Percentiles rank a stretch among this genome's conserved stretches.
phyloP scores from a whole-genome alignment of 2,888 invertebrate species.

The Selenia dentaria region DNA sequence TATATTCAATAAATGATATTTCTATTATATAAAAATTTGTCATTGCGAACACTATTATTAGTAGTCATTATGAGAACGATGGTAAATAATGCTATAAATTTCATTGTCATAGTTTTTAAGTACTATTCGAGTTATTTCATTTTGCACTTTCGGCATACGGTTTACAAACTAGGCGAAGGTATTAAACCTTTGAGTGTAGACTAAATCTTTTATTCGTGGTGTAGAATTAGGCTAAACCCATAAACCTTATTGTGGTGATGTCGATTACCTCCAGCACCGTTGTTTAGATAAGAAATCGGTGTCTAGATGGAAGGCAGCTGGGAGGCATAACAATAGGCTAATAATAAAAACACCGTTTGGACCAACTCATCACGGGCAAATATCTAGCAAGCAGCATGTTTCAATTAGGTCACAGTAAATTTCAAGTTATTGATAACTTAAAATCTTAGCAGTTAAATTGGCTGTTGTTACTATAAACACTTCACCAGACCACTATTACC shows the following conservation, averaged over 20 bases:
- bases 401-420: conserved; percentile 8
- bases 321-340: conserved; percentile 32
- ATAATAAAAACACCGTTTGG: conserved; percentile 22
- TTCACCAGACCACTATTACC: too few species aligned
- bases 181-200: conserved; percentile 68
- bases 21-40: conserved; percentile 80
- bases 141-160: conserved; percentile 80
- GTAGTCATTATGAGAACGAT: conserved; percentile 77
- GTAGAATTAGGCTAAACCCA: conserved; percentile 73
- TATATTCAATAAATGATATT: conserved; percentile 83
- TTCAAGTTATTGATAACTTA: too few species aligned
- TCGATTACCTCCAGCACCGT: conserved; percentile 57
- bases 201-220: conserved; percentile 72
- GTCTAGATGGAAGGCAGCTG: conserved; percentile 48
- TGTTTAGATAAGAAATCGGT: conserved; percentile 40
- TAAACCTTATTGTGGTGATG: conserved; percentile 59
- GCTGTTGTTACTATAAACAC: too few species aligned
- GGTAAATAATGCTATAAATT: conserved; percentile 77
- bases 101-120: conserved; percentile 83
- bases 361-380: conserved; percentile 22
- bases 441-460: too few species aligned
- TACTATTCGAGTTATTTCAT: conserved; percentile 75
- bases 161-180: conserved; percentile 73
- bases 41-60: conserved; percentile 79
- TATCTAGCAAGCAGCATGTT: conserved; percentile 13